Evolutionary conservation across 2,113 vertebrate genomes (phyloP).

Genomic region (Maccullochella peelii): DNA sequence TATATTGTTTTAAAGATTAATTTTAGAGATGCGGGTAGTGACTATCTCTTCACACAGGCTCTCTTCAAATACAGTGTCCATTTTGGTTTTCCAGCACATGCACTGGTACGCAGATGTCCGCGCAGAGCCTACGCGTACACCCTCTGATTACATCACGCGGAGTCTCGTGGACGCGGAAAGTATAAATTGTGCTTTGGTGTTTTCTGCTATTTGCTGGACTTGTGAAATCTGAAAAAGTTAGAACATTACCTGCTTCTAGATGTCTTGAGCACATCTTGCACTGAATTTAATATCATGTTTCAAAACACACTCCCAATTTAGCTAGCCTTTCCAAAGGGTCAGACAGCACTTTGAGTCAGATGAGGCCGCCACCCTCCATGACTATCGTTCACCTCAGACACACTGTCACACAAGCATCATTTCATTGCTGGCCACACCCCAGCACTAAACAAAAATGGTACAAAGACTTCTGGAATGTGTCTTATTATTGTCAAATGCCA

Average conservation of each 20-base stretch:
- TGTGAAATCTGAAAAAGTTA: background rate
- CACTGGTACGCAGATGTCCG: too few relatives aligned
- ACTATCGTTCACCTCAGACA: constrained; percentile 18
- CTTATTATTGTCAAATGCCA: constrained; percentile 40
- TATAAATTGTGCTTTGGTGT: too few relatives aligned
- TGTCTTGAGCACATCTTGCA: background rate
- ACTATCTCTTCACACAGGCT: too few relatives aligned
- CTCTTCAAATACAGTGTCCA: too few relatives aligned
- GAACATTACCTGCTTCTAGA: background rate
- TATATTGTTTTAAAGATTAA: too few relatives aligned
- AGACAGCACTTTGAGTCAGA: background rate
- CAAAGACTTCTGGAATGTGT: constrained; percentile 42
- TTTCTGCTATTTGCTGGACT: background rate
- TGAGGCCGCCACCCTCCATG: background rate
- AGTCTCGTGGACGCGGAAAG: too few relatives aligned
- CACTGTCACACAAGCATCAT: background rate
- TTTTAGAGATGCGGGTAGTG: too few relatives aligned
- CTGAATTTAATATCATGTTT: background rate
- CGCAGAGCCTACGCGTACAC: too few relatives aligned
- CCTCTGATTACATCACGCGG: too few relatives aligned
- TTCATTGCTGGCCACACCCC: background rate
- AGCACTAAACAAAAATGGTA: constrained; percentile 1
- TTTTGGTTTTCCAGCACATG: too few relatives aligned
- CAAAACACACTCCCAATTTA: background rate
- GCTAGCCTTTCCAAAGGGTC: background rate